A percentile compares a stretch with the other conserved stretches of the same genome.
Conservation (phyloP, 1,140 invertebrate genomes). For the Ganaspis sp. region DNA sequence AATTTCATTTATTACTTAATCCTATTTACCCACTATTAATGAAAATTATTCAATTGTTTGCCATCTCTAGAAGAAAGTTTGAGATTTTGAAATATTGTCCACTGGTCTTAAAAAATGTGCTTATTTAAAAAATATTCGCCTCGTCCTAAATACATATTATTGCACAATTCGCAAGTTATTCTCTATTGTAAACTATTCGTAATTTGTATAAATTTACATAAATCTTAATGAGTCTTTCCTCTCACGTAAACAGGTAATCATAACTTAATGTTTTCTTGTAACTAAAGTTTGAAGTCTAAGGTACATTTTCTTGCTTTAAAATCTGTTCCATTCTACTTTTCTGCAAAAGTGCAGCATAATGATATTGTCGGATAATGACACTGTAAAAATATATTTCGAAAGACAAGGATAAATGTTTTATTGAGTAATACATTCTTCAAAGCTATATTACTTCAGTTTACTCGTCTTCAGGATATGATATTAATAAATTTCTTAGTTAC, state of each 20-base stretch:
- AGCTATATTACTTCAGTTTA: constrained; percentile 51
- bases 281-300: background rate
- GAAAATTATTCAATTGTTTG: no score
- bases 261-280: background rate
- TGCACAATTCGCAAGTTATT: background rate
- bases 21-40: no score
- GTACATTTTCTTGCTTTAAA: background rate
- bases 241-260: background rate
- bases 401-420: constrained; percentile 55
- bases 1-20: no score
- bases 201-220: constrained; percentile 4
- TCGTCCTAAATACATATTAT: constrained; percentile 6
- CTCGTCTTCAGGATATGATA: constrained; percentile 41
- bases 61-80: no score
- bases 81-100: no score
- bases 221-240: constrained; percentile 1
- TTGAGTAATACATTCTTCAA: constrained; percentile 57
- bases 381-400: constrained; percentile 6
- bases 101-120: background rate
- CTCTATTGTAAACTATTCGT: background rate
- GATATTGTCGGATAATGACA: background rate
- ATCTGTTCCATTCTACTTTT: background rate
- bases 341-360: background rate
- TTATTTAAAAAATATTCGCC: background rate
- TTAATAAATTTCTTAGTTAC: constrained; percentile 33